Evolutionary conservation across 2,113 vertebrate genomes (phyloP), one percentile per base, ranked within the genome.

Genomic region (Megaceryle torquata): DNA sequence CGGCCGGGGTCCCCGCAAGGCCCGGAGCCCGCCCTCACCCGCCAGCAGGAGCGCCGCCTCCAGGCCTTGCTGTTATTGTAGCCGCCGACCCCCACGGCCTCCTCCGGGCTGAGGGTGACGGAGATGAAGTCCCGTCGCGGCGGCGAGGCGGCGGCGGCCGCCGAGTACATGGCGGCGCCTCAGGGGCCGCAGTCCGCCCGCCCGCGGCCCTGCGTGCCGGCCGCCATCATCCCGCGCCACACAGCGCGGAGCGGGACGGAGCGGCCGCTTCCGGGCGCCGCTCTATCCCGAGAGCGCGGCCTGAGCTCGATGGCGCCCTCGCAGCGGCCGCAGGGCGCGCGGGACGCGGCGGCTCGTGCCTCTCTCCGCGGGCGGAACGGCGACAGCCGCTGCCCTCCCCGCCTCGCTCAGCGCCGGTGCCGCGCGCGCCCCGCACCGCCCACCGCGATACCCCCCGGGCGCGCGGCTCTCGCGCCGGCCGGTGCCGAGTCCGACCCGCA

Each of bases 11-110:
- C 21, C 48, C 48, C 51, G 48, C 61, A 8, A 3, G 3, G 19
- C 35, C 59, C 19, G 22, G 33, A 3, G 35, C 4, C 41, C 21
- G 33, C 43, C 78, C 99, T 98, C 95, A 99, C 99, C 98, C 99
- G 97, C 99, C 98, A 99, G 93, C 98, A 99, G n/a, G 98, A 99
- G 95, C 98, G 98, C 75, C 98, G 98, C 93, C 98, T 98, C 96
- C 98, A 97, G 93, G 98, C 98, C 95, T 98, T 99, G 97, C 98
- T 98, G 96, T 98, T 98, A 39, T 98, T 98, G 96, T 98, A 98
- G 84, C 96, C 65, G 71, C 97, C 88, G 4, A 31, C 16, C 24
- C 78, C 87, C 82, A 31, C 74, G 31, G 24, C n/a, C 43, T 98
- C 97, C 50, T 97, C 96, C 19, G 97, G 95, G 93, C 97, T 97